phyloP scores from a whole-genome alignment of 2,113 vertebrate species.

The Mormyrus iriodes region DNA sequence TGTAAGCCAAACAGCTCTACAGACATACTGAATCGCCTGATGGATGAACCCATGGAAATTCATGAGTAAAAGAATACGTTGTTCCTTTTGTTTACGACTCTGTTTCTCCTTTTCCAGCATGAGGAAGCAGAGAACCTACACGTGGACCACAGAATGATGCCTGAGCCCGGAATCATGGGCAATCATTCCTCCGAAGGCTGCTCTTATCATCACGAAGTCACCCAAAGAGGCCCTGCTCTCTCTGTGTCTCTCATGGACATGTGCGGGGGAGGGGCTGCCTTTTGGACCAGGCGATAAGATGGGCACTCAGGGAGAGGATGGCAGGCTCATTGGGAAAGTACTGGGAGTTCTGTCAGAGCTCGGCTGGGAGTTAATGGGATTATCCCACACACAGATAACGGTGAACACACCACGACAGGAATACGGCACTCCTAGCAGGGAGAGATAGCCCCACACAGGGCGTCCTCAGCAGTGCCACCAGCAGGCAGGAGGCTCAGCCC shows the following conservation, averaged over 20 bases:
- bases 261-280: background rate
- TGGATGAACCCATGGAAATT: background rate
- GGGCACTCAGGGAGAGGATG: conserved; percentile 5
- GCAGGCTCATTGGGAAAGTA: background rate
- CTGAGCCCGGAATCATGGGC: background rate
- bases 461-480: background rate
- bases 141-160: background rate
- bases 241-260: background rate
- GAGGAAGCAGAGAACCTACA: background rate
- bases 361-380: conserved; percentile 19
- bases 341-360: background rate
- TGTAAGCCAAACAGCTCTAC: background rate
- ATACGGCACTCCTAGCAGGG: background rate
- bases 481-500: background rate
- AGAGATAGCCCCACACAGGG: background rate
- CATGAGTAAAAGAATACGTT: background rate
- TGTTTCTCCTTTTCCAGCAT: background rate
- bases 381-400: conserved; percentile 13
- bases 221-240: background rate
- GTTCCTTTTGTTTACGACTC: background rate
- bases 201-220: background rate
- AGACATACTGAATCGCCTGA: background rate
- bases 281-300: background rate
- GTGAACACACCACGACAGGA: background rate
- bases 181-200: conserved; percentile 14